Evolutionary conservation across 2,797 vertebrate genomes (phyloP).

Genomic region (Ataeniobius toweri): DNA sequence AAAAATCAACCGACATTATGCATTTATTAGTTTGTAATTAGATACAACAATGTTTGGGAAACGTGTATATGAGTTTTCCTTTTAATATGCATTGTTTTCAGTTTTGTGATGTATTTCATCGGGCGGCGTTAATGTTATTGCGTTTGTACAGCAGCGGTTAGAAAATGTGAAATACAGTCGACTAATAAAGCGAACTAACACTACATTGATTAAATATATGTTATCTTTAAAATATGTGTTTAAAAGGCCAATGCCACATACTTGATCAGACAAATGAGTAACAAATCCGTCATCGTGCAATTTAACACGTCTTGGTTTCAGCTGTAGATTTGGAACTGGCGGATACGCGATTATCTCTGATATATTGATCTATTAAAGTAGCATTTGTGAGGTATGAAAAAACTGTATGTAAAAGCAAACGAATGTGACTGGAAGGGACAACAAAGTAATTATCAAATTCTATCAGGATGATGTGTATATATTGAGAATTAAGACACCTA

Average conservation of each 20-base stretch:
- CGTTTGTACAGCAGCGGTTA: conserved; percentile 42
- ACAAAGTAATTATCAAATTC: neutral
- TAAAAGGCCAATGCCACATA: fast-evolving
- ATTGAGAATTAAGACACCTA: neutral
- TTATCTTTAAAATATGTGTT: neutral
- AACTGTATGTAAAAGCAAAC: neutral
- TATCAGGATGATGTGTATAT: neutral
- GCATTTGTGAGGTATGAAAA: neutral
- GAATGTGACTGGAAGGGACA: neutral
- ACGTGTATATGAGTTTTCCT: neutral
- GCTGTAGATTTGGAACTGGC: neutral
- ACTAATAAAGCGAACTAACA: conserved; percentile 5
- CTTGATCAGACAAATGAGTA: neutral
- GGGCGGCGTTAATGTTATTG: conserved; percentile 15
- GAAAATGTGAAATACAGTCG: conserved; percentile 46
- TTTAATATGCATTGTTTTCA: neutral
- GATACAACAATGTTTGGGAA: fast-evolving
- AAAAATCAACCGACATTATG: neutral
- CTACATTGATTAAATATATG: neutral
- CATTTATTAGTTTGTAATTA: neutral
- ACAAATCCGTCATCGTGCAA: neutral
- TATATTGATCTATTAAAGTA: neutral
- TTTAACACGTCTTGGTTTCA: neutral
- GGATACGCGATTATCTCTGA: neutral
- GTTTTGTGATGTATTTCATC: neutral